phyloP scores from a whole-genome alignment of 2,888 invertebrate genomes.

The Athalia circularis region DNA sequence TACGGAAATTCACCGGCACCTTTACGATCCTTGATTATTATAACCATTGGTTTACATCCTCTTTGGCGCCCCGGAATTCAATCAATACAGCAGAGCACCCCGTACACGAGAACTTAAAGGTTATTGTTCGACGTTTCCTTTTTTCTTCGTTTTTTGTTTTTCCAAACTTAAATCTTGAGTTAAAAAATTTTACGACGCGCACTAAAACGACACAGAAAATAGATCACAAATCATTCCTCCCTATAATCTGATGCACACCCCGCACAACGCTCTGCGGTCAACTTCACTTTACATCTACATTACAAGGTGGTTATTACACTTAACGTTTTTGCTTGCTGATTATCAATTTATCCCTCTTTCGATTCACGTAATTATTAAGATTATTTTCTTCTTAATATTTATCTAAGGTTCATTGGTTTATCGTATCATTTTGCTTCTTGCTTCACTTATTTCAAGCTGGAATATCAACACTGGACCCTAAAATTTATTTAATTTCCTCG shows the following conservation, averaged over 20 bases:
- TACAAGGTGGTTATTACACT: constrained; percentile 21
- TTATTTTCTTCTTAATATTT: too few relatives aligned
- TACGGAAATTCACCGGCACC: not conserved
- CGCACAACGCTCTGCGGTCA: not conserved
- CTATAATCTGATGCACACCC: not conserved
- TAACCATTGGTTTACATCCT: constrained; percentile 30
- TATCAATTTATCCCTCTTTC: not conserved
- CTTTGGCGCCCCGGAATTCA: constrained; percentile 25
- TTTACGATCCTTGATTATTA: not conserved
- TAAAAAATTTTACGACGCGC: not conserved
- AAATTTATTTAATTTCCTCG: too few relatives aligned
- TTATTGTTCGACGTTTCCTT: constrained; percentile 23
- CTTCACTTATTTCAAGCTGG: too few relatives aligned
- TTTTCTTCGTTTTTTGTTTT: constrained; percentile 11
- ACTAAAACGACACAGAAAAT: not conserved
- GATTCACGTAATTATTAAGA: not conserved
- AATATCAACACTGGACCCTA: too few relatives aligned
- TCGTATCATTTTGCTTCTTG: too few relatives aligned
- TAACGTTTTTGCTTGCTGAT: not conserved
- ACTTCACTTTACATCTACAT: constrained; percentile 22
- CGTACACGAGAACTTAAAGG: not conserved
- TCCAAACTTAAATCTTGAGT: not conserved
- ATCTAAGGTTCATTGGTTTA: too few relatives aligned
- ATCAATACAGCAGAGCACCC: constrained; percentile 20
- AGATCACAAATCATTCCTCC: not conserved